Evolutionary conservation across 2,888 invertebrate species (phyloP).

Genomic region (Apamea anceps): DNA sequence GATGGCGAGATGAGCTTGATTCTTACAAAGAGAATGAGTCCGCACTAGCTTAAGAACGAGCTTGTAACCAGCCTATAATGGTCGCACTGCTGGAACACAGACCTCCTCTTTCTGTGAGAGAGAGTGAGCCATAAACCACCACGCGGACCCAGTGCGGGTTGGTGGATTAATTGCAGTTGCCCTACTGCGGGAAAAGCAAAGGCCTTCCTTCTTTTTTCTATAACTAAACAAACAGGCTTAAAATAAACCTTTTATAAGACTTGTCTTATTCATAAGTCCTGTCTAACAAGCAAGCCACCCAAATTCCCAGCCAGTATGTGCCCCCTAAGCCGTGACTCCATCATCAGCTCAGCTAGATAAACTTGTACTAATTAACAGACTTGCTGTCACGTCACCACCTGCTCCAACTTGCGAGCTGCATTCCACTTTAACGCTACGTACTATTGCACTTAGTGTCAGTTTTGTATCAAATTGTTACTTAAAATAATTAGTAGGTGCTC

Average conservation of each 20-base stretch:
- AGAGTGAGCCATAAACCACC: too few species aligned
- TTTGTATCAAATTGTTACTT: slow-evolving; percentile 62
- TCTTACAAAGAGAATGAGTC: background rate
- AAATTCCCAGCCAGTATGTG: slow-evolving; percentile 13
- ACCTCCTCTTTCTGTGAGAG: too few species aligned
- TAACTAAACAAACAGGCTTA: background rate
- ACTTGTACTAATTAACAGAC: slow-evolving; percentile 85
- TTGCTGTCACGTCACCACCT: slow-evolving; percentile 78
- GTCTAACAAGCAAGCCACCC: background rate
- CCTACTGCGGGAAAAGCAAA: background rate
- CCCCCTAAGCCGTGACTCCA: slow-evolving; percentile 37
- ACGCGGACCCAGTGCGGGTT: too few species aligned
- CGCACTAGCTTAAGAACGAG: background rate
- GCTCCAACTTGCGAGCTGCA: slow-evolving; percentile 64
- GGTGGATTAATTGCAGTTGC: background rate
- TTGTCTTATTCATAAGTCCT: background rate
- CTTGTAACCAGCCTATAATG: background rate
- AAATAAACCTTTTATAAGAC: background rate
- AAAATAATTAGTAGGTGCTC: slow-evolving; percentile 62
- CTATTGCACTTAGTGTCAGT: slow-evolving; percentile 67
- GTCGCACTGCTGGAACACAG: too few species aligned
- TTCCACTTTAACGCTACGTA: slow-evolving; percentile 54
- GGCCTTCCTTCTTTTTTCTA: background rate
- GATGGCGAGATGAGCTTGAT: background rate
- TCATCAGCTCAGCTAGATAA: slow-evolving; percentile 77